These are phyloP conservation scores for Leptosomus discolor DNA, from an alignment of 2,113 vertebrate genomes.

Conservation along the genomic window DNA sequence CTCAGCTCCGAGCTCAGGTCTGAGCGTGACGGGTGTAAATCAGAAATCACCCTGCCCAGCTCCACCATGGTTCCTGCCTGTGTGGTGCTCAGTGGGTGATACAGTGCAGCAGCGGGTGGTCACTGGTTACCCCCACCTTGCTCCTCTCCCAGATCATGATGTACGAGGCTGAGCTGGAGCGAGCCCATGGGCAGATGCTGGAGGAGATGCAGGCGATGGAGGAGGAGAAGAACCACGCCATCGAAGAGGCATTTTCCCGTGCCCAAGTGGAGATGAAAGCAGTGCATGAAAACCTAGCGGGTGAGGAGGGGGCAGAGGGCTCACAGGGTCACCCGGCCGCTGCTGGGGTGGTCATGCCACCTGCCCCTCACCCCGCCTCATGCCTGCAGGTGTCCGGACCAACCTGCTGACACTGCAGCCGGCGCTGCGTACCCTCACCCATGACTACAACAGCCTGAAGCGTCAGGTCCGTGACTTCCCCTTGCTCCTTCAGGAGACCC, in stretches of 20 bases:
- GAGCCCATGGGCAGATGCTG: constrained; percentile 87
- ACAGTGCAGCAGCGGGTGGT: rapidly evolving
- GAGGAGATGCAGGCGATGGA: constrained; percentile 91
- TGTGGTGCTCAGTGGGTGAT: rapidly evolving
- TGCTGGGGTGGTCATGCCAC: rapidly evolving
- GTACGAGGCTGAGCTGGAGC: constrained; percentile 89
- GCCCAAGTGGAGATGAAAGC: constrained; percentile 97
- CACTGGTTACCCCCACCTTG: rapidly evolving
- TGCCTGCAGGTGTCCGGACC: constrained; percentile 83
- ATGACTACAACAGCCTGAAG: constrained; percentile 92
- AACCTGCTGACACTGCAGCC: constrained; percentile 93
- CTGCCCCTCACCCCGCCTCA: neutral
- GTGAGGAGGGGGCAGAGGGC: constrained; percentile 39
- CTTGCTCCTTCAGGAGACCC: constrained; percentile 86
- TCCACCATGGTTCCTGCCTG: neutral
- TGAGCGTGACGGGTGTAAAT: rapidly evolving
- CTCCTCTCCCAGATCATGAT: constrained; percentile 77
- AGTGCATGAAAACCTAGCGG: constrained; percentile 94
- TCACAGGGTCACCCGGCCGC: rapidly evolving
- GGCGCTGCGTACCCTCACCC: constrained; percentile 89
- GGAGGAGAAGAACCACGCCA: constrained; percentile 92
- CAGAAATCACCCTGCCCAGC: rapidly evolving
- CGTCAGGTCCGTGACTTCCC: constrained; percentile 93
- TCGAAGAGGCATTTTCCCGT: constrained; percentile 89
- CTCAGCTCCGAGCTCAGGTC: constrained; percentile 90